Percentiles rank a stretch among this genome's conserved stretches.
Evolutionary conservation across 2,113 vertebrate genomes (phyloP).

Genomic region (Leptobrachium ailaonicum): DNA sequence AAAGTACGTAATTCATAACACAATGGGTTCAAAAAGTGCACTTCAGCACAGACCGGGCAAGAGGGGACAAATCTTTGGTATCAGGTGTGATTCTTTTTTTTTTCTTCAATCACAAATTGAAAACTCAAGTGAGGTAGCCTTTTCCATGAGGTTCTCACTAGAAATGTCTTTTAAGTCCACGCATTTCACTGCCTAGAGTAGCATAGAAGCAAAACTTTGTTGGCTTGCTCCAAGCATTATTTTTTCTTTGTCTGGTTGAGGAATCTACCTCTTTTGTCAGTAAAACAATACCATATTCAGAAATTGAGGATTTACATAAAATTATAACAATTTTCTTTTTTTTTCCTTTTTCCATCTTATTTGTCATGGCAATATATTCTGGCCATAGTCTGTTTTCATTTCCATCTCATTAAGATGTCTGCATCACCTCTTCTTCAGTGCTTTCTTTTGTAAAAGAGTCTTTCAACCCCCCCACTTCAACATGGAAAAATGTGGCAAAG

Average conservation of each 20-base stretch:
- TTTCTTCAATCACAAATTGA: conserved; percentile 90
- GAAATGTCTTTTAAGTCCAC: conserved; percentile 74
- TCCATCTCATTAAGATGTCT: not conserved
- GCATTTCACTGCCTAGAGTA: conserved; percentile 5
- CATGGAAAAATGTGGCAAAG: not conserved
- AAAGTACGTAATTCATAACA: conserved; percentile 1
- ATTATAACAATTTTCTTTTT: conserved; percentile 18
- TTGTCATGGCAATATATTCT: conserved; percentile 45
- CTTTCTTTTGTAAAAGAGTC: conserved; percentile 12
- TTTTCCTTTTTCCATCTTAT: conserved; percentile 10
- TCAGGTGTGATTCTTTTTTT: conserved; percentile 89
- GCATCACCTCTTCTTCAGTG: not conserved
- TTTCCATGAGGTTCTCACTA: conserved; percentile 85
- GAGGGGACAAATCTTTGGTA: conserved; percentile 96
- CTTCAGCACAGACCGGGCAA: conserved; percentile 86
- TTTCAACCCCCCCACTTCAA: not conserved
- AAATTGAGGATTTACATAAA: conserved; percentile 56
- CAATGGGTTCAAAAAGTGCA: conserved; percentile 47
- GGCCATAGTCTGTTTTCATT: not conserved
- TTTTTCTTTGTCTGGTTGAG: conserved; percentile 56
- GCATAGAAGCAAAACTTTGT: conserved; percentile 22
- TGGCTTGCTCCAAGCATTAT: conserved; percentile 34
- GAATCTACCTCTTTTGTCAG: conserved; percentile 50
- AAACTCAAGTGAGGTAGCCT: conserved; percentile 94
- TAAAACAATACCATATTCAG: conserved; percentile 40